Evolutionary conservation across 2,888 invertebrate species (phyloP).

Genomic region (Gasteruption jaculator): DNA sequence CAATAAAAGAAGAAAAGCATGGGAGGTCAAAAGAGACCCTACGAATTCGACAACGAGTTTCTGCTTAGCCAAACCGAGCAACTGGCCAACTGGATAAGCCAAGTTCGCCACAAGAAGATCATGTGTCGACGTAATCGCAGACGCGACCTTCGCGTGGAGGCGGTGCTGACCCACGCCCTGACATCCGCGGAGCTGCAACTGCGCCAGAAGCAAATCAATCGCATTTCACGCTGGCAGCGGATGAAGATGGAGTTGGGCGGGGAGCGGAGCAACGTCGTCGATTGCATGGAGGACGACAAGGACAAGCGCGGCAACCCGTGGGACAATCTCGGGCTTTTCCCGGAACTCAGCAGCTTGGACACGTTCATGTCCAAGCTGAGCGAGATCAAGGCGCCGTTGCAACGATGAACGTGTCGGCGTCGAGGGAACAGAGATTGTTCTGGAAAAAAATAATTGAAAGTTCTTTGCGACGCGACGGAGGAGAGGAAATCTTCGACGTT

Average conservation of each 20-base stretch:
- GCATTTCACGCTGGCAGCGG: constrained; percentile 59
- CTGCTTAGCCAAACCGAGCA: constrained; percentile 34
- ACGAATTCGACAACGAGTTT: constrained; percentile 30
- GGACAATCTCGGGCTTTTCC: constrained; percentile 39
- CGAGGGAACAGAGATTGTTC: constrained; percentile 5
- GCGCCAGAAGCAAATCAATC: constrained; percentile 60
- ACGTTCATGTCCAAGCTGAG: constrained; percentile 64
- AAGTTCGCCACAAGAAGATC: constrained; percentile 61
- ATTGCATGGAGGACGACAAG: constrained; percentile 22
- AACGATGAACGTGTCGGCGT: constrained; percentile 43
- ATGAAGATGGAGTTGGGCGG: constrained; percentile 34
- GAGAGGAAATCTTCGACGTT: neutral
- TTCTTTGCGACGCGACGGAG: neutral
- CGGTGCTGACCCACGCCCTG: constrained; percentile 61
- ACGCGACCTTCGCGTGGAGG: constrained; percentile 62
- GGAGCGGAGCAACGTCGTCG: constrained; percentile 8
- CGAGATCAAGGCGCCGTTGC: constrained; percentile 54
- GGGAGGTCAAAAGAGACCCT: constrained; percentile 26
- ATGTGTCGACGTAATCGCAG: constrained; percentile 58
- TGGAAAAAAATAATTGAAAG: no score
- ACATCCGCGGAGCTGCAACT: constrained; percentile 60
- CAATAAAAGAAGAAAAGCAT: no score
- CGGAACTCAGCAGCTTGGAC: constrained; percentile 63
- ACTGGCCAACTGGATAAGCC: constrained; percentile 59
- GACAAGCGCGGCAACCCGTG: constrained; percentile 28